phyloP scores from a whole-genome alignment of 2,113 vertebrate species.

The Cygnus buccinator region DNA sequence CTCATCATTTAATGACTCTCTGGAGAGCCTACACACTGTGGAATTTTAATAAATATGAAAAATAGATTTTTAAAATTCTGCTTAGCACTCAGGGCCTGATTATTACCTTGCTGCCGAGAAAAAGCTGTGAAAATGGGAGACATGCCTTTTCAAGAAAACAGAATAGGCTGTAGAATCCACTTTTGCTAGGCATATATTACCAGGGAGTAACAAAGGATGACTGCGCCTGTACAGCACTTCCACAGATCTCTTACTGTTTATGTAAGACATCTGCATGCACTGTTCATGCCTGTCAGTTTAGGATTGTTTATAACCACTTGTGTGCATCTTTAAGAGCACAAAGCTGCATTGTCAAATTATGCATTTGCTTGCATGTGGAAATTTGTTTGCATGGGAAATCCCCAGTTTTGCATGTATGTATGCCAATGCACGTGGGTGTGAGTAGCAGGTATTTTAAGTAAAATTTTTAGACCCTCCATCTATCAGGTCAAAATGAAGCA shows the following conservation, averaged over 20 bases:
- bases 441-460: background rate
- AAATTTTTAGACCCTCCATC: background rate
- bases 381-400: background rate
- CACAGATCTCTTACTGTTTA: background rate
- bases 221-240: accelerated
- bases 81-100: background rate
- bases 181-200: background rate
- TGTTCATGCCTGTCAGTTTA: background rate
- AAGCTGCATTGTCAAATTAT: background rate
- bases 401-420: background rate
- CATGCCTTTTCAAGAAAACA: background rate
- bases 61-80: background rate
- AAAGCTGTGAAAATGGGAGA: background rate
- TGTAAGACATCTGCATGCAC: background rate
- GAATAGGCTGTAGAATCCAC: background rate
- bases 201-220: background rate
- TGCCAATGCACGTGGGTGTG: background rate
- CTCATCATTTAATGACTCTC: background rate
- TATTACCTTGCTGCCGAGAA: background rate
- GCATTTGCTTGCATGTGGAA: background rate
- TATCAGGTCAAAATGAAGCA: background rate
- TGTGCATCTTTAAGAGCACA: background rate
- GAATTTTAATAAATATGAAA: constrained; percentile 65
- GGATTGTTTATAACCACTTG: background rate
- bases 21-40: background rate